Evolutionary conservation across 2,113 vertebrate species (phyloP).

Genomic region (Nothoprocta perdicaria): DNA sequence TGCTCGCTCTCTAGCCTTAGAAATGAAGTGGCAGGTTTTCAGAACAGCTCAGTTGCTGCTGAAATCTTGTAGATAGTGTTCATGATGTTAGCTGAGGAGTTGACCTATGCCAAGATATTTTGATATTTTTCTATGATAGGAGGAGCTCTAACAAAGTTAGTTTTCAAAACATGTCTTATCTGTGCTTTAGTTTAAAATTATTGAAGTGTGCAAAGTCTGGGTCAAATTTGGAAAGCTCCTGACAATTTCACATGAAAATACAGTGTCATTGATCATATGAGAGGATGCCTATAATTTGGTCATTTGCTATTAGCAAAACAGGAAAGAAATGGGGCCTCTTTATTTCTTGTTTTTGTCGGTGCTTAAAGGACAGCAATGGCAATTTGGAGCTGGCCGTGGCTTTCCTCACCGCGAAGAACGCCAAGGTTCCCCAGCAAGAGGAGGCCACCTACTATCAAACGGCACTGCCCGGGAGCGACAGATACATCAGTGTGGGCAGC

Average conservation of each 20-base stretch:
- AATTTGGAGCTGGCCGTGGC: slow-evolving; percentile 94
- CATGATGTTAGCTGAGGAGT: background rate
- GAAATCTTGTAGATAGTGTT: background rate
- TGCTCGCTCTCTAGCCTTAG: background rate
- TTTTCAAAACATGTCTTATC: background rate
- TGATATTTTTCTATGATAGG: background rate
- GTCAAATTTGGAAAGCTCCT: background rate
- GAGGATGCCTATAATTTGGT: background rate
- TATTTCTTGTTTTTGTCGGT: slow-evolving; percentile 11
- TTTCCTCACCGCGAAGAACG: slow-evolving; percentile 93
- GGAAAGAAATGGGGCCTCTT: background rate
- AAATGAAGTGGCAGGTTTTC: background rate
- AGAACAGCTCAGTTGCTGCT: background rate
- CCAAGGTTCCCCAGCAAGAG: slow-evolving; percentile 92
- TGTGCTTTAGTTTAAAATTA: background rate
- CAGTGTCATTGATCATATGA: background rate
- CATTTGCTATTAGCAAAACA: background rate
- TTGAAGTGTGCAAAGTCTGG: background rate
- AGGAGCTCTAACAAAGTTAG: background rate
- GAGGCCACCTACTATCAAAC: slow-evolving; percentile 94
- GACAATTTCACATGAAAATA: background rate
- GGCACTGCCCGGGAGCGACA: slow-evolving; percentile 90
- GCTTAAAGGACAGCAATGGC: slow-evolving; percentile 93
- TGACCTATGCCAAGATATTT: background rate
- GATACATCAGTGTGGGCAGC: slow-evolving; percentile 98